Evolutionary conservation across 2,113 vertebrate species (phyloP).

Genomic region (Nesogale talazaci): DNA sequence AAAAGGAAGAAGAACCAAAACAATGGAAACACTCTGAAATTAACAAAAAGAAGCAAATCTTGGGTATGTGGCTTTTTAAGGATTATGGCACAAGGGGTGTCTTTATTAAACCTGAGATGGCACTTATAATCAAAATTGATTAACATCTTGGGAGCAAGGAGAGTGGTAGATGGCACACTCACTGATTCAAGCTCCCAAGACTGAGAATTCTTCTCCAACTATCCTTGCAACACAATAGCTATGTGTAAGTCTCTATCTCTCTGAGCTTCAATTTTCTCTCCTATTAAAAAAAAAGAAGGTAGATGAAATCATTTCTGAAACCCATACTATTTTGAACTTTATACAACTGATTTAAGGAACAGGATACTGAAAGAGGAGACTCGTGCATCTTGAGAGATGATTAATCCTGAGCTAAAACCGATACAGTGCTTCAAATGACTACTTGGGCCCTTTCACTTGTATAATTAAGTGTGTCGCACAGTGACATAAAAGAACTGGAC

Average conservation of each 20-base stretch:
- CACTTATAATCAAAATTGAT: neutral
- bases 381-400: neutral
- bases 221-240: neutral
- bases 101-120: neutral
- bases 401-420: neutral
- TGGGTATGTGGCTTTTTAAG: neutral
- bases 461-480: neutral
- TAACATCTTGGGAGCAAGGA: neutral
- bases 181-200: neutral
- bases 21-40: neutral
- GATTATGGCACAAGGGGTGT: neutral
- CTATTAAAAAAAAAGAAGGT: neutral
- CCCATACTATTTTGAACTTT: neutral
- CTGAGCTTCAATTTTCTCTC: neutral
- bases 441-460: neutral
- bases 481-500: slow-evolving; percentile 36
- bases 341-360: slow-evolving; percentile 26
- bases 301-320: neutral
- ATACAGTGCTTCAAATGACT: neutral
- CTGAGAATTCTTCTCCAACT: neutral
- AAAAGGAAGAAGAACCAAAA: neutral
- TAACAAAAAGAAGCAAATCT: slow-evolving; percentile 16
- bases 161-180: neutral
- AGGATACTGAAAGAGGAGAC: neutral
- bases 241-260: neutral